phyloP scores from a whole-genome alignment of 2,888 invertebrate species.

The Aricia artaxerxes region DNA sequence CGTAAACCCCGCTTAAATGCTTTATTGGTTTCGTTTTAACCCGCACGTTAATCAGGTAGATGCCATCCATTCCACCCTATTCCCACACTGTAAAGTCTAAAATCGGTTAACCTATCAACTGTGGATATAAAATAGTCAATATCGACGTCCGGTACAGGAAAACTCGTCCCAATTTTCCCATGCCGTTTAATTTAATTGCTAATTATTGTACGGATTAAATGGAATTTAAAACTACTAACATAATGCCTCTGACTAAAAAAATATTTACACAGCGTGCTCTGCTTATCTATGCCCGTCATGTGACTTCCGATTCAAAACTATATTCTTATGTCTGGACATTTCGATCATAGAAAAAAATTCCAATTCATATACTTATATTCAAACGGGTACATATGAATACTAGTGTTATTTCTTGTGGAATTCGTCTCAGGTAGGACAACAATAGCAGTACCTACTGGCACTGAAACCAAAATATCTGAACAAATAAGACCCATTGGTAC shows the following conservation, averaged over 20 bases:
- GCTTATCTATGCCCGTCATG: too few species aligned
- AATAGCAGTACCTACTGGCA: too few species aligned
- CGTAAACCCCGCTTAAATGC: neutral
- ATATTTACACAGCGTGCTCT: neutral
- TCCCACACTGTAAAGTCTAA: neutral
- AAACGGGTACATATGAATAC: too few species aligned
- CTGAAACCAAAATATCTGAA: too few species aligned
- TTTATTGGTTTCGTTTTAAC: neutral
- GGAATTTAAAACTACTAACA: neutral
- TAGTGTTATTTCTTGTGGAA: too few species aligned
- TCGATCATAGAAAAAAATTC: too few species aligned
- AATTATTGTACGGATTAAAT: neutral
- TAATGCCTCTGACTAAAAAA: neutral
- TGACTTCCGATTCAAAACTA: too few species aligned
- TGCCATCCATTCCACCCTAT: neutral
- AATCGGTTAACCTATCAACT: neutral
- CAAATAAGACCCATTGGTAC: too few species aligned
- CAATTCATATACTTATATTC: too few species aligned
- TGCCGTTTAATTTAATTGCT: slow-evolving; percentile 9
- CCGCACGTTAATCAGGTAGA: neutral
- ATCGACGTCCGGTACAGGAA: neutral
- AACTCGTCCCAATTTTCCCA: slow-evolving; percentile 14
- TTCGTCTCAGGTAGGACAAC: too few species aligned
- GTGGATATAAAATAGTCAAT: neutral
- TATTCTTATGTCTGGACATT: too few species aligned